A percentile compares a stretch with the other conserved stretches of the same genome.
Evolutionary conservation across 1,140 invertebrate species (phyloP).

Genomic region (Drosophila mauritiana): DNA sequence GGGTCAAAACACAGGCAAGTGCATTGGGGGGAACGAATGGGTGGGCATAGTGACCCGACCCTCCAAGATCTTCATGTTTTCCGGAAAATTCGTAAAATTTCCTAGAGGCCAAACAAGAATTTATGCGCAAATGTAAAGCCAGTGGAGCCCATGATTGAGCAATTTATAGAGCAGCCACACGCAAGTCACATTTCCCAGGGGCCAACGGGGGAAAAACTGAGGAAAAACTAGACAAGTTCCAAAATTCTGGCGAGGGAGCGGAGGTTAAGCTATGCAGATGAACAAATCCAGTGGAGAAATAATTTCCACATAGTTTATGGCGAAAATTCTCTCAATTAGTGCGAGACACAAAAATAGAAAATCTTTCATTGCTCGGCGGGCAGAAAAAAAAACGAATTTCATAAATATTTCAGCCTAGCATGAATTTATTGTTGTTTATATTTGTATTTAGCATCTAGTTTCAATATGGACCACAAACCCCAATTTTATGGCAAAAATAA

Average conservation of each 20-base stretch:
- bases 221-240: slow-evolving; percentile 5
- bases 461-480: slow-evolving; percentile 38
- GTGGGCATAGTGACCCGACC: slow-evolving; percentile 29
- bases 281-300: slow-evolving; percentile 46
- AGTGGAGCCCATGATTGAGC: slow-evolving; percentile 53
- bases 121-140: slow-evolving; percentile 62
- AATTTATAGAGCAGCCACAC: slow-evolving; percentile 54
- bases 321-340: slow-evolving; percentile 52
- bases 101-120: slow-evolving; percentile 35
- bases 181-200: slow-evolving; percentile 33
- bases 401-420: slow-evolving; percentile 39
- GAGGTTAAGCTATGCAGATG: slow-evolving; percentile 48
- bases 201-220: not conserved
- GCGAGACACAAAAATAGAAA: slow-evolving; percentile 42
- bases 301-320: slow-evolving; percentile 50
- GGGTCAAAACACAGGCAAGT: slow-evolving; percentile 69
- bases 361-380: slow-evolving; percentile 26
- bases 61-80: slow-evolving; percentile 21
- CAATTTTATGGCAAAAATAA: slow-evolving; percentile 17
- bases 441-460: slow-evolving; percentile 24
- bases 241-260: not conserved
- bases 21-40: slow-evolving; percentile 40
- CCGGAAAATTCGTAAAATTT: slow-evolving; percentile 52
- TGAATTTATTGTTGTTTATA: slow-evolving; percentile 41
- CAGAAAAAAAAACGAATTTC: slow-evolving; percentile 36